phyloP scores from a whole-genome alignment of 2,797 vertebrate genomes.

The Lutjanus argentimaculatus region DNA sequence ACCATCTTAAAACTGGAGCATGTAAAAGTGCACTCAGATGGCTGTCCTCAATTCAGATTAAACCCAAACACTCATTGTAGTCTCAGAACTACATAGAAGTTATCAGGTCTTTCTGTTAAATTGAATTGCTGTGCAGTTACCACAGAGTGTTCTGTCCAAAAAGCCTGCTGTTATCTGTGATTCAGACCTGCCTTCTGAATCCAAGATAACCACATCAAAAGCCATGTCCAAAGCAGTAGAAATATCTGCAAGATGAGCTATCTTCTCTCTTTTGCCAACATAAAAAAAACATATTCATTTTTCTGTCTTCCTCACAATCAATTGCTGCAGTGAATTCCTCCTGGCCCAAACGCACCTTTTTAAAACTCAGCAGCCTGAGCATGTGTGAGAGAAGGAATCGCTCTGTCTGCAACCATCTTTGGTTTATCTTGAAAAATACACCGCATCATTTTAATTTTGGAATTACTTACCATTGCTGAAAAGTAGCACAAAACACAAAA shows the following conservation, averaged over 20 bases:
- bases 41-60: background rate
- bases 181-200: conserved; percentile 15
- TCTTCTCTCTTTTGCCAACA: background rate
- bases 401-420: background rate
- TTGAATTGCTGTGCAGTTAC: background rate
- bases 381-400: background rate
- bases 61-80: background rate
- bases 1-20: background rate
- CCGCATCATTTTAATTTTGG: background rate
- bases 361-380: background rate
- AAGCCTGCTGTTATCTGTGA: conserved; percentile 5
- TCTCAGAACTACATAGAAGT: background rate
- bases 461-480: background rate
- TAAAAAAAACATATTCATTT: background rate
- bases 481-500: background rate
- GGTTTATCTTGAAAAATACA: background rate
- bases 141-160: background rate
- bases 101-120: background rate
- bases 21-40: background rate
- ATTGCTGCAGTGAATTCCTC: conserved; percentile 5
- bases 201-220: conserved; percentile 4
- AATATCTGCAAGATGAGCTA: background rate
- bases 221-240: background rate
- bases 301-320: background rate
- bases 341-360: background rate